Evolutionary conservation across 2,797 vertebrate genomes (phyloP).

Genomic region (Clarias pachynema): DNA sequence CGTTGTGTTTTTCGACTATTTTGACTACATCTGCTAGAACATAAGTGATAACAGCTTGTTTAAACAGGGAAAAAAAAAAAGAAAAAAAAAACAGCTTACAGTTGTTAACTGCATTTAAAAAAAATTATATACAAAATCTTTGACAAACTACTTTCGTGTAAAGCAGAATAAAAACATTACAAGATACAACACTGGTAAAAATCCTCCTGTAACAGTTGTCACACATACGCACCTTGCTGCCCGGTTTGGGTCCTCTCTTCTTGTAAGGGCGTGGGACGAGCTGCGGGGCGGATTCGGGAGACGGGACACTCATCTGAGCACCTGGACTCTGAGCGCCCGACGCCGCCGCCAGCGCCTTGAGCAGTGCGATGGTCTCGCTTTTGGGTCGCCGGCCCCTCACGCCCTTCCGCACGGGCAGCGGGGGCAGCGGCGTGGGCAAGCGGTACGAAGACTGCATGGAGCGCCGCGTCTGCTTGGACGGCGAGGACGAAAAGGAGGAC

Average conservation of each 20-base stretch:
- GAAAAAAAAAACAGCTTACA: too few species aligned
- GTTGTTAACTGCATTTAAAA: not conserved
- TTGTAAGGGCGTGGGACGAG: conserved; percentile 70
- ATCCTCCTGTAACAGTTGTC: not conserved
- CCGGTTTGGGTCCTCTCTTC: conserved; percentile 86
- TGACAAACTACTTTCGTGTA: not conserved
- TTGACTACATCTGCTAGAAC: not conserved
- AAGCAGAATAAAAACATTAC: not conserved
- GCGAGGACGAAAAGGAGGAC: conserved; percentile 76
- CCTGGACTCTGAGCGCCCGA: conserved; percentile 72
- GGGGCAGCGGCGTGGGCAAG: conserved; percentile 74
- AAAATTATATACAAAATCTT: not conserved
- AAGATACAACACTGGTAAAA: not conserved
- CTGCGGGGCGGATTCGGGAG: not conserved
- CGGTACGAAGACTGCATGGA: conserved; percentile 86
- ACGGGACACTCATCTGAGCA: conserved; percentile 35
- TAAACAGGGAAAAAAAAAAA: not conserved
- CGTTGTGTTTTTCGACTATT: not conserved
- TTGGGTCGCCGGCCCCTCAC: conserved; percentile 78
- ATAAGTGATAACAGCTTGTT: not conserved
- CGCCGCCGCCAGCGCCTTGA: conserved; percentile 76
- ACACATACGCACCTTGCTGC: conserved; percentile 82
- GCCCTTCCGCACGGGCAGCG: conserved; percentile 81
- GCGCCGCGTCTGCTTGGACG: conserved; percentile 82
- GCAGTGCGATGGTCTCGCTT: conserved; percentile 79